Percentiles rank a stretch among this genome's conserved stretches.
These are phyloP conservation scores for Oreotragus oreotragus DNA, from an alignment of 2,113 vertebrate species.

Conservation along the genomic window DNA sequence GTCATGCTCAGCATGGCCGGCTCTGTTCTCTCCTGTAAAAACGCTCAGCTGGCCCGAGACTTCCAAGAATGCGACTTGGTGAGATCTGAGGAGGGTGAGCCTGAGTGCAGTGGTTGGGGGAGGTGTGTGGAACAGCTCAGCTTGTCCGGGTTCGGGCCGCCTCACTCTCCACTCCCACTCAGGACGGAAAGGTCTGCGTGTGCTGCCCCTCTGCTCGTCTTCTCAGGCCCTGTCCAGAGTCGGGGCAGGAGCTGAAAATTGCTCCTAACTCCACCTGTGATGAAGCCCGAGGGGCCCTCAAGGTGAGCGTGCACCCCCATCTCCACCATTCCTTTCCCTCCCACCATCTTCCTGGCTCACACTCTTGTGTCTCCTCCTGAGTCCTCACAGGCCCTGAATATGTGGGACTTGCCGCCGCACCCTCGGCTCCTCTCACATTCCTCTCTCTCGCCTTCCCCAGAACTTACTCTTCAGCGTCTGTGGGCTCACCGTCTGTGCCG, in stretches of 20 bases:
- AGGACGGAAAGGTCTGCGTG: slow-evolving; percentile 88
- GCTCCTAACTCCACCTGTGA: slow-evolving; percentile 88
- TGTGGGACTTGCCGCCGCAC: not conserved
- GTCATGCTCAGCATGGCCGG: slow-evolving; percentile 96
- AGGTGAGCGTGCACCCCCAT: slow-evolving; percentile 78
- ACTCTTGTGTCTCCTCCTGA: not conserved
- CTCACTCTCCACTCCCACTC: not conserved
- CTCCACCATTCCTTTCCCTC: no score
- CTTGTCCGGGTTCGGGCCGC: not conserved
- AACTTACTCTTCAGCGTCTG: slow-evolving; percentile 97
- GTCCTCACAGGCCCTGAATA: not conserved
- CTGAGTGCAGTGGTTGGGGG: accelerated
- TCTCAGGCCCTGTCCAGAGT: slow-evolving; percentile 26
- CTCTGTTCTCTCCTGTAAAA: slow-evolving; percentile 97
- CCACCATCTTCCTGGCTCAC: not conserved
- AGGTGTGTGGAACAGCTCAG: not conserved
- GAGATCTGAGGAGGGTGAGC: slow-evolving; percentile 32
- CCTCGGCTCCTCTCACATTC: not conserved
- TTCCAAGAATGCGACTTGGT: slow-evolving; percentile 89
- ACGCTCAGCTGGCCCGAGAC: slow-evolving; percentile 94
- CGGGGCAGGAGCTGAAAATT: slow-evolving; percentile 86
- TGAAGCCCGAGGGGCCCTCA: slow-evolving; percentile 89
- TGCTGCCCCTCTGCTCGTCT: slow-evolving; percentile 83
- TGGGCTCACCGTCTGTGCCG: slow-evolving; percentile 93
- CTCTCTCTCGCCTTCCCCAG: slow-evolving; percentile 76